Conservation (phyloP, 2,113 vertebrate species). For the Xiphophorus couchianus region DNA sequence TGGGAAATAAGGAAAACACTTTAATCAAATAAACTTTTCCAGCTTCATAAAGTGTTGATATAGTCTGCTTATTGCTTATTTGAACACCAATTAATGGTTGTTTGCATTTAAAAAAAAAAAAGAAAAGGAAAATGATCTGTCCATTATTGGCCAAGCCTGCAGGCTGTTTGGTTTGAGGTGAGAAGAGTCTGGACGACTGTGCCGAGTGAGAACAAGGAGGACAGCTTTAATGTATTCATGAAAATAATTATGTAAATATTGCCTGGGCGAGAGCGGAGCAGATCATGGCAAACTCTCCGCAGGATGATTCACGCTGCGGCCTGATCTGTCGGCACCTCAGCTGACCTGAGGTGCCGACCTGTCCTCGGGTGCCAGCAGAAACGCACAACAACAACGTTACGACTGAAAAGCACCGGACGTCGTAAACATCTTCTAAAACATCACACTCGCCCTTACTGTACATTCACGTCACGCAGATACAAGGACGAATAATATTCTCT, state of each 20-base stretch:
- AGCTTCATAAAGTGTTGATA: slow-evolving; percentile 23
- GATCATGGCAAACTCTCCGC: slow-evolving; percentile 42
- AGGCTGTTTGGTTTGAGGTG: slow-evolving; percentile 16
- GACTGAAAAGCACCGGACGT: background rate
- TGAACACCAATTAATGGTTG: slow-evolving; percentile 39
- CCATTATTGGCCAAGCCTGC: slow-evolving; percentile 36
- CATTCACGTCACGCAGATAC: slow-evolving; percentile 14
- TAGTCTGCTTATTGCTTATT: slow-evolving; percentile 14
- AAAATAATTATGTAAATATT: slow-evolving; percentile 64
- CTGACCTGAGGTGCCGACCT: slow-evolving; percentile 35
- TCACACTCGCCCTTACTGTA: background rate
- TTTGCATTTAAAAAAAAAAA: slow-evolving; percentile 26
- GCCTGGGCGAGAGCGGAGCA: slow-evolving; percentile 37
- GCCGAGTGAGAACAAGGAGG: slow-evolving; percentile 44
- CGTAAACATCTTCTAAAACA: slow-evolving; percentile 2
- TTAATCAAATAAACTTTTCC: slow-evolving; percentile 13
- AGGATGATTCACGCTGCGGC: slow-evolving; percentile 46
- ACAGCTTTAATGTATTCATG: slow-evolving; percentile 48
- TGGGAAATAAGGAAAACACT: slow-evolving; percentile 33
- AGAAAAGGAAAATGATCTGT: slow-evolving; percentile 1
- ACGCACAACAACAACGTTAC: slow-evolving; percentile 18
- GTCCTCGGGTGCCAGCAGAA: background rate
- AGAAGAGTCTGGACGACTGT: slow-evolving; percentile 31
- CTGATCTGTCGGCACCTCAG: slow-evolving; percentile 51
- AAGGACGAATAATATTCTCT: slow-evolving; percentile 34